Percentiles rank a stretch among this genome's conserved stretches.
Evolutionary conservation across 2,888 invertebrate species (phyloP).

Genomic region (Cynaeus angustus): DNA sequence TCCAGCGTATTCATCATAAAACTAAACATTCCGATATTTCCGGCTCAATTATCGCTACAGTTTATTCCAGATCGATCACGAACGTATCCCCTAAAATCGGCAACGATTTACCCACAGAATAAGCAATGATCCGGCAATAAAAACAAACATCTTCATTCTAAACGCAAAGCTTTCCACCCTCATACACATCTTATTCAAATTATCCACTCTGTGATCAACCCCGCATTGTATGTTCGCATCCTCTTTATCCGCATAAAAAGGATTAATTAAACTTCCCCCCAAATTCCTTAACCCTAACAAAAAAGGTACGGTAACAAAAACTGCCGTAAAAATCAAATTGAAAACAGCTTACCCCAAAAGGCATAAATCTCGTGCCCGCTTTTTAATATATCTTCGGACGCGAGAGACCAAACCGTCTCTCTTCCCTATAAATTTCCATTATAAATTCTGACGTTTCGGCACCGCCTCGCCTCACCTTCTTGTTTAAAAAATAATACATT

Average conservation of each 20-base stretch:
- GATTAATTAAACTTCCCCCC: conserved; percentile 17
- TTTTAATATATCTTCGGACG: conserved; percentile 34
- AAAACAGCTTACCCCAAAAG: conserved; percentile 34
- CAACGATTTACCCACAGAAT: not conserved
- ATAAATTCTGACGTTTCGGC: conserved; percentile 35
- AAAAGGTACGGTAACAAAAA: conserved; percentile 12
- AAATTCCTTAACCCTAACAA: not conserved
- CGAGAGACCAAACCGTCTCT: not conserved
- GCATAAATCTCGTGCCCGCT: conserved; percentile 34
- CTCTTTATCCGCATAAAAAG: not conserved
- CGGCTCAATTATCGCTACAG: no score
- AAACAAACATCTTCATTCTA: not conserved
- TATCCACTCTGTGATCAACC: conserved; percentile 1
- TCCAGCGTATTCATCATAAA: not conserved
- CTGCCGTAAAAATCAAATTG: conserved; percentile 25
- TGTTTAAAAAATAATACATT: conserved; percentile 26
- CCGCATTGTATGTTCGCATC: not conserved
- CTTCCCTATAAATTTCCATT: conserved; percentile 40
- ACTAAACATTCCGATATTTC: no score
- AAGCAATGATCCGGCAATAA: not conserved
- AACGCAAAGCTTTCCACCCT: not conserved
- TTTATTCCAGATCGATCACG: no score
- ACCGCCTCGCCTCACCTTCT: conserved; percentile 15
- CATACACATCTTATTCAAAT: conserved; percentile 4
- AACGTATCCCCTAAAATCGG: not conserved